Evolutionary conservation across 2,113 vertebrate genomes (phyloP).

Genomic region (Phaetusa simplex): DNA sequence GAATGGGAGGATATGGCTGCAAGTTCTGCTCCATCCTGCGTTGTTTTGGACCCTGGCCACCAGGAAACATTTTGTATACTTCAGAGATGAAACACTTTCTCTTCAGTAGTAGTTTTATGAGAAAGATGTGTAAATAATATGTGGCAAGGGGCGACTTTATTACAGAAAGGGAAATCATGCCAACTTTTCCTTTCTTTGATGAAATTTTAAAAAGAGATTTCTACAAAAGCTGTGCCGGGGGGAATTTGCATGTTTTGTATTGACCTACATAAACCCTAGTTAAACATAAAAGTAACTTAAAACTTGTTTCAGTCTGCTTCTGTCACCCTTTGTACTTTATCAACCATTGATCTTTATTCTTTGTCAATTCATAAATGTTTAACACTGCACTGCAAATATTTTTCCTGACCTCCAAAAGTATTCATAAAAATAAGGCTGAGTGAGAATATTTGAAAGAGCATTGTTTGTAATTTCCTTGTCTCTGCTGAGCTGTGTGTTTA

Average conservation of each 20-base stretch:
- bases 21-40: constrained; percentile 6
- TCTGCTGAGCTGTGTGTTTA: neutral
- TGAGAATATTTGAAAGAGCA: neutral
- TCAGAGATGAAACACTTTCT: constrained; percentile 28
- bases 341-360: neutral
- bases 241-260: neutral
- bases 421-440: neutral
- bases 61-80: constrained; percentile 19
- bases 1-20: constrained; percentile 27
- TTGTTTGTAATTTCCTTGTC: neutral
- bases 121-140: constrained; percentile 6
- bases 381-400: neutral
- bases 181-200: constrained; percentile 1
- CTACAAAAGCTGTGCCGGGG: neutral
- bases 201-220: neutral
- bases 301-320: neutral
- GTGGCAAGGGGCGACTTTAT: neutral
- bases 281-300: neutral
- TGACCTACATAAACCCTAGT: neutral
- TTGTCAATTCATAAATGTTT: neutral
- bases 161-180: neutral
- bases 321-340: neutral
- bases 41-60: constrained; percentile 11
- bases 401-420: neutral
- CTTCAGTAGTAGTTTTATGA: neutral